Base-by-base conservation (phyloP, 2,797 vertebrate species). In the Mormyrus hasselquistii region DNA sequence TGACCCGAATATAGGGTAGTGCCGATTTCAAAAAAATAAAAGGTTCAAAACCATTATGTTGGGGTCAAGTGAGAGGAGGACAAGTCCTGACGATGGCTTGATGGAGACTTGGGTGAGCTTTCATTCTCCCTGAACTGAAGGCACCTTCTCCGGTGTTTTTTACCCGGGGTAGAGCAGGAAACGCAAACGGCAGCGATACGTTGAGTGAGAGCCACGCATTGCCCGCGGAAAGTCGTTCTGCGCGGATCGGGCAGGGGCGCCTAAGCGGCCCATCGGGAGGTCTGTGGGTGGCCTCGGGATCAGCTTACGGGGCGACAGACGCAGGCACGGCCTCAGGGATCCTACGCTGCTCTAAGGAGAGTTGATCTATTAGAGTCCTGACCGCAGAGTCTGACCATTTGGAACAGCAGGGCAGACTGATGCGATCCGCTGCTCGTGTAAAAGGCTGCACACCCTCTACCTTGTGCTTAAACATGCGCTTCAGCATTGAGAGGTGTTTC, bases 91-190 rank as follows among this genome's bases (percentile, higher is more conserved):
- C 83, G 25, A 52, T 50, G 25, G 49, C 83, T 29, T 85, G 22
- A 4, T 50, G 83, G 49, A 29, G 44, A 50, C 83, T 44, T 84
- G n/a, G n/a, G 49, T 10, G 82, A 49, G 22, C 47, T 29, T 44
- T 16, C 10, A 2, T 52, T 2, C 29, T 4, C 7, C 62, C 12
- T 44, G 47, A 73, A 83, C 49, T 88, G 76, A 93, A 10, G 29
- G 3, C 4, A 41, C 10, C 0, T 73, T 90, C 49, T 92, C 90
- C 88, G 44, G 89, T 4, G 83, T 47, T 84, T 38, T 88, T 59
- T 89, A 25, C 88, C 16, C 0, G 0, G 47, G 52, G 55, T 12
- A 19, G 86, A 86, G 55, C 55, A 65, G 50, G 5, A 84, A 87
- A 50, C 5, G 34, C 29, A 6, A 49, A 29, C 8, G 10, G 41